Evolutionary conservation across 1,140 invertebrate genomes (phyloP), one percentile per base, ranked within the genome.

Genomic region (Cydia amplana): DNA sequence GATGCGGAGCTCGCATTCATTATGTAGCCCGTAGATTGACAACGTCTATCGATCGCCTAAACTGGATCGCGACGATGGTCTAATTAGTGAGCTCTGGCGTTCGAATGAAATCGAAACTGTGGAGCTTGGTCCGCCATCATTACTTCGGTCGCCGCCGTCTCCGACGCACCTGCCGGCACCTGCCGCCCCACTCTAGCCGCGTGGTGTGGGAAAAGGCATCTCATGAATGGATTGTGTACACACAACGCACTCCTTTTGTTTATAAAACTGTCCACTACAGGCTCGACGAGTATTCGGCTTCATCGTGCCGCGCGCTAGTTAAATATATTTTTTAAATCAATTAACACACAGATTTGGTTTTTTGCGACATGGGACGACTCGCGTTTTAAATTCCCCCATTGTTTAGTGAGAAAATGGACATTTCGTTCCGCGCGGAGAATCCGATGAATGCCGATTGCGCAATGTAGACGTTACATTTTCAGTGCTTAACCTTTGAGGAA

Each of bases 251-350:
- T 85, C 82, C 85, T 90, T 90, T 89, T 92, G 91, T 92, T 92
- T 92, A 91, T 90, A 92, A 92, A 92, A 92, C 91, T 90, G 89
- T 89, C 89, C 88, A 91, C 90, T 91, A 86, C 83, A 83, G 79
- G 78, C 77, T 82, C 80, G 75, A 82, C 78, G 83, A 83, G 85
- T 83, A 82, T 86, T 87, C 83, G 83, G 80, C 77, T 73, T 77
- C 83, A 79, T 75, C 28, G 73, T 9, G 51, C 12, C 81, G 81
- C 83, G 83, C 78, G 79, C 79, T 87, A 79, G 80, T 85, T 87
- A 89, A 90, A 89, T 87, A 91, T 83, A 81, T 77, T 74, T 77
- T 18, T 36, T 36, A 67, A 36, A 67, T 16, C 28, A 36, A 40
- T 70, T 70, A 70, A 40, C 49, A 70, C n/a, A 36, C 16, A 14